Evolutionary conservation across 2,113 vertebrate species (phyloP).

Genomic region (Hippolais icterina): DNA sequence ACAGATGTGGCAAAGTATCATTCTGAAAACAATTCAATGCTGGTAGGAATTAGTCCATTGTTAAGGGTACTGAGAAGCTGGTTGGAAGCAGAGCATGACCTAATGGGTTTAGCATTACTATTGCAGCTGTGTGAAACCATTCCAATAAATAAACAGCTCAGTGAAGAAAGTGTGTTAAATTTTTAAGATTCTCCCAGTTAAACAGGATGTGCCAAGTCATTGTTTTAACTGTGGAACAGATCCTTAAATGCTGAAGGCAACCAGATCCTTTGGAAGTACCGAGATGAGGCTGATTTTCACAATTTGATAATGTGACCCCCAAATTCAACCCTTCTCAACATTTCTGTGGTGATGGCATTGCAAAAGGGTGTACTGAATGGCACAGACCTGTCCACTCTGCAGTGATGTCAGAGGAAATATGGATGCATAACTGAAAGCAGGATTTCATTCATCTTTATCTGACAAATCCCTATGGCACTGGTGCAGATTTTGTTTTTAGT

Average conservation of each 20-base stretch:
- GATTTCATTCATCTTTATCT: not conserved
- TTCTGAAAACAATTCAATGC: not conserved
- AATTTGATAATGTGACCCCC: not conserved
- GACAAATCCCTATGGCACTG: not conserved
- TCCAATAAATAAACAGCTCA: slow-evolving; percentile 17
- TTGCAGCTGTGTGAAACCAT: slow-evolving; percentile 30
- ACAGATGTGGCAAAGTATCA: not conserved
- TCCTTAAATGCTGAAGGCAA: not conserved
- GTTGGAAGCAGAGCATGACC: slow-evolving; percentile 18
- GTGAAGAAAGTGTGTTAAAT: not conserved
- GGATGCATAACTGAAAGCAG: not conserved
- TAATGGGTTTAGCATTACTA: slow-evolving; percentile 7
- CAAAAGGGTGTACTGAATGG: not conserved
- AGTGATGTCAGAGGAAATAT: not conserved
- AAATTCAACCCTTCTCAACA: not conserved
- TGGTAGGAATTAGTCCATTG: slow-evolving; percentile 27
- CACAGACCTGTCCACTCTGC: not conserved
- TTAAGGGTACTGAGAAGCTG: not conserved
- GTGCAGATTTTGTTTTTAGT: not conserved
- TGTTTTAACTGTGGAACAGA: not conserved
- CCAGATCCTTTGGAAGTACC: not conserved
- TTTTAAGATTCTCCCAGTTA: slow-evolving; percentile 21
- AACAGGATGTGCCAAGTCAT: not conserved
- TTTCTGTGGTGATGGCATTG: not conserved
- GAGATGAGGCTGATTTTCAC: not conserved